These are phyloP conservation scores for Sphaerodactylus townsendi DNA, from an alignment of 2,113 vertebrate species.

Conservation along the genomic window DNA sequence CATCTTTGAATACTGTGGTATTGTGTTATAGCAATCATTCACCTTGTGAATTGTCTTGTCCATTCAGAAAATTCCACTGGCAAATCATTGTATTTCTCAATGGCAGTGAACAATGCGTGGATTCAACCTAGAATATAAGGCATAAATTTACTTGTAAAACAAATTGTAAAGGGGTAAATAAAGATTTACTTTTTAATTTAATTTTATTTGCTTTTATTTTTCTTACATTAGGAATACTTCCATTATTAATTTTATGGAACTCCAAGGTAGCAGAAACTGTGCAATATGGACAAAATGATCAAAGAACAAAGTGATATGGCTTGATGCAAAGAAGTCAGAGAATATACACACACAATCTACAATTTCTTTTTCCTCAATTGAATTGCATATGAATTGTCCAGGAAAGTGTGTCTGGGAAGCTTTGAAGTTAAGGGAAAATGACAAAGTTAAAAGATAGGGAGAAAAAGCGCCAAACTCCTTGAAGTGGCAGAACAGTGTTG, in stretches of 20 bases:
- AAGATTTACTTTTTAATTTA: not conserved
- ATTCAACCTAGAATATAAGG: too few species aligned
- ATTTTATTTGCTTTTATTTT: not conserved
- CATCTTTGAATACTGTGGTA: too few species aligned
- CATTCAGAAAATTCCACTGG: too few species aligned
- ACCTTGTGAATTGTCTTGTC: too few species aligned
- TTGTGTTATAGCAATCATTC: too few species aligned
- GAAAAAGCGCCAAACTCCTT: not conserved
- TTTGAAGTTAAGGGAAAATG: slow-evolving; percentile 51
- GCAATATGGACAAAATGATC: not conserved
- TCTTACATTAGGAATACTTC: not conserved
- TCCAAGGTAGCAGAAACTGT: not conserved
- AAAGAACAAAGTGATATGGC: not conserved
- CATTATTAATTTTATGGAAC: not conserved
- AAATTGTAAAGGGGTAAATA: not conserved
- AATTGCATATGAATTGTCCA: slow-evolving; percentile 48
- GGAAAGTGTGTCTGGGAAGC: slow-evolving; percentile 44
- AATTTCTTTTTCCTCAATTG: slow-evolving; percentile 47
- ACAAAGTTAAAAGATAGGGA: not conserved
- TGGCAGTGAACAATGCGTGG: too few species aligned
- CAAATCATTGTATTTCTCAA: too few species aligned
- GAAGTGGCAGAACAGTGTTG: slow-evolving; percentile 35
- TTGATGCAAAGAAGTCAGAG: not conserved
- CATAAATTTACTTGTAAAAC: too few species aligned
- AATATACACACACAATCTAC: slow-evolving; percentile 3